phyloP scores from a whole-genome alignment of 2,113 vertebrate genomes.

The Myxocyprinus asiaticus region DNA sequence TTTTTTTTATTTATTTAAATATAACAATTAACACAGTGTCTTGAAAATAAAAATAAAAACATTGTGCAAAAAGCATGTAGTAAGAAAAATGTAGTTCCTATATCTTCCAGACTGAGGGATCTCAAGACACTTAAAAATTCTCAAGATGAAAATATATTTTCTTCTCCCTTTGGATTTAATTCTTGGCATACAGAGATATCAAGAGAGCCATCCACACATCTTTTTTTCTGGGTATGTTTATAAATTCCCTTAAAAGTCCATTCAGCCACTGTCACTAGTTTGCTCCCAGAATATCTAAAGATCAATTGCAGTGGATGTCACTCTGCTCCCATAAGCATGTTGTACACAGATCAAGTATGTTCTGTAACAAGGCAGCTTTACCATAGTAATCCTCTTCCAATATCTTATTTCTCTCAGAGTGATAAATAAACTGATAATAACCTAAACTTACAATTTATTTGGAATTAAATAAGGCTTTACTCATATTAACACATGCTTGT shows the following conservation, averaged over 20 bases:
- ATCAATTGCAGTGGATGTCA: constrained; percentile 38
- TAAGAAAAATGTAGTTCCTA: neutral
- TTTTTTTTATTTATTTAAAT: neutral
- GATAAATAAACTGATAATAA: constrained; percentile 29
- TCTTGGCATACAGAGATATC: constrained; percentile 46
- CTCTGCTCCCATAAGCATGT: constrained; percentile 28
- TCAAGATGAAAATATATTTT: constrained; percentile 51
- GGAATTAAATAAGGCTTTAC: neutral
- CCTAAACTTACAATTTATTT: neutral
- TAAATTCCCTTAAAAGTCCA: constrained; percentile 42
- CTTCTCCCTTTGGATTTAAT: constrained; percentile 30
- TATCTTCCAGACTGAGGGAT: constrained; percentile 25
- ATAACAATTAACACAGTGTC: neutral
- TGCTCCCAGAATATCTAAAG: constrained; percentile 43
- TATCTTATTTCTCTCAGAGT: neutral
- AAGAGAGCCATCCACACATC: constrained; percentile 37
- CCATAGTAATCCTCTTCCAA: neutral
- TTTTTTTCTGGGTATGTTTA: constrained; percentile 34
- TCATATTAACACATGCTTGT: neutral
- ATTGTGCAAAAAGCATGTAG: neutral
- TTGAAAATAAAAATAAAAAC: neutral
- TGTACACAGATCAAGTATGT: constrained; percentile 32
- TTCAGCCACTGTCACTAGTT: constrained; percentile 32
- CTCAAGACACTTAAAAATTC: constrained; percentile 44
- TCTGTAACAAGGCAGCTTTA: constrained; percentile 11